A percentile compares a stretch with the other conserved stretches of the same genome.
Evolutionary conservation across 2,888 invertebrate species (phyloP).

Genomic region (Argyresthia albistria): DNA sequence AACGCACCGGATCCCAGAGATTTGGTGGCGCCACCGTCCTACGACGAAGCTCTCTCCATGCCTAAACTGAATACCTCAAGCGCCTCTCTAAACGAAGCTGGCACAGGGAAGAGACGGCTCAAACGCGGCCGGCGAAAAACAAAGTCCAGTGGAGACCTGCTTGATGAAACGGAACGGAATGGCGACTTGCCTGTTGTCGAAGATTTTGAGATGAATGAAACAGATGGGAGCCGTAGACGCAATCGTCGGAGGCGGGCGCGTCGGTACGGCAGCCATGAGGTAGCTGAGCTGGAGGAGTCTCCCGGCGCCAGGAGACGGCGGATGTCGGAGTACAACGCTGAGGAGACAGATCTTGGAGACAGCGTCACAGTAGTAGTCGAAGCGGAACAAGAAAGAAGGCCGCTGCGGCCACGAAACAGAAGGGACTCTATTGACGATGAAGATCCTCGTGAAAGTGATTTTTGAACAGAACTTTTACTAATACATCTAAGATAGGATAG

Average conservation of each 20-base stretch:
- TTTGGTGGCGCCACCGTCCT: constrained; percentile 79
- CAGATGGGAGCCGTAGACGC: constrained; percentile 26
- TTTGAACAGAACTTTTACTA: too few relatives aligned
- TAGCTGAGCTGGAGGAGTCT: constrained; percentile 54
- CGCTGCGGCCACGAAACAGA: constrained; percentile 37
- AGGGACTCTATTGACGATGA: constrained; percentile 50
- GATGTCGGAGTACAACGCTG: constrained; percentile 43
- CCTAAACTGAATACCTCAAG: constrained; percentile 77
- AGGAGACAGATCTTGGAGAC: constrained; percentile 18
- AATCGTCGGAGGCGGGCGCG: constrained; percentile 31
- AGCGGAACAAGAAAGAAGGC: constrained; percentile 39
- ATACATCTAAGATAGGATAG: too few relatives aligned
- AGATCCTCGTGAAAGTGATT: constrained; percentile 59
- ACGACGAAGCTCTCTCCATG: constrained; percentile 84
- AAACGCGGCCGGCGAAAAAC: constrained; percentile 61
- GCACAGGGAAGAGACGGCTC: constrained; percentile 48
- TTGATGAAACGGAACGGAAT: constrained; percentile 59
- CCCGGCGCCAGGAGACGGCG: constrained; percentile 54
- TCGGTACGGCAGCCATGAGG: constrained; percentile 59
- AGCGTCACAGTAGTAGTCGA: constrained; percentile 40
- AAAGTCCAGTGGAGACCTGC: constrained; percentile 62
- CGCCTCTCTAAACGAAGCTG: constrained; percentile 65
- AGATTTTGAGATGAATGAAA: constrained; percentile 40
- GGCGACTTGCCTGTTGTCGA: constrained; percentile 41
- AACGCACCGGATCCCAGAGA: constrained; percentile 81